Evolutionary conservation across 2,113 vertebrate genomes (phyloP).

Genomic region (Psephotus haematonotus): DNA sequence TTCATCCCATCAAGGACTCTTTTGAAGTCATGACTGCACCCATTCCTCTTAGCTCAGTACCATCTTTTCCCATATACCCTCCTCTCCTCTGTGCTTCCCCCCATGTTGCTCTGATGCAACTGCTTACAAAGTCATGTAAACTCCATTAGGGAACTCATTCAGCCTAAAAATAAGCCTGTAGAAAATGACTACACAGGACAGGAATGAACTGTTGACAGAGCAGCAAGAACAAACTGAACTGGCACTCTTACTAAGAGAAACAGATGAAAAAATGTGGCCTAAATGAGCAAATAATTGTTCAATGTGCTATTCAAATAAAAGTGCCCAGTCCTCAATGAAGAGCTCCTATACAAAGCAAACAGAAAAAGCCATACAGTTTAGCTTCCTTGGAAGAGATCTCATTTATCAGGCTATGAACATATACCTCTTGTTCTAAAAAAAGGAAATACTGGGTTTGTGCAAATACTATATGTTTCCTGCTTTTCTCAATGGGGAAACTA

Average conservation of each 20-base stretch:
- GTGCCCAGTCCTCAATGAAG: background rate
- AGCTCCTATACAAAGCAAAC: conserved; percentile 20
- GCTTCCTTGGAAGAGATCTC: background rate
- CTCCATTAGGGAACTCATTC: background rate
- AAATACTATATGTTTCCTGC: background rate
- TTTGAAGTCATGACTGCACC: background rate
- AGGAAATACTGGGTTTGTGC: background rate
- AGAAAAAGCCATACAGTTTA: conserved; percentile 1
- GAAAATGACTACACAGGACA: background rate
- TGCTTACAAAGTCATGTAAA: background rate
- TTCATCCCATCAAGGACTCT: background rate
- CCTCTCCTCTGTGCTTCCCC: background rate
- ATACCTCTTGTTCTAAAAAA: conserved; percentile 3
- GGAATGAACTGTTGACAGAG: background rate
- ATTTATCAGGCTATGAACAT: background rate
- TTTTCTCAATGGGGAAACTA: background rate
- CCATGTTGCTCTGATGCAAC: too few species aligned
- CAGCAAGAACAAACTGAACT: background rate
- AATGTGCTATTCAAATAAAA: conserved; percentile 22
- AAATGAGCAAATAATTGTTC: background rate
- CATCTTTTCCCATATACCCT: background rate
- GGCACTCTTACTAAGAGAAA: background rate
- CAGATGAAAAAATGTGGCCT: background rate
- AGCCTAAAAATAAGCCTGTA: background rate
- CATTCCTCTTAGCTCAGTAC: background rate